Evolutionary conservation across 2,113 vertebrate genomes (phyloP).

Genomic region (Odobenus rosmarus): DNA sequence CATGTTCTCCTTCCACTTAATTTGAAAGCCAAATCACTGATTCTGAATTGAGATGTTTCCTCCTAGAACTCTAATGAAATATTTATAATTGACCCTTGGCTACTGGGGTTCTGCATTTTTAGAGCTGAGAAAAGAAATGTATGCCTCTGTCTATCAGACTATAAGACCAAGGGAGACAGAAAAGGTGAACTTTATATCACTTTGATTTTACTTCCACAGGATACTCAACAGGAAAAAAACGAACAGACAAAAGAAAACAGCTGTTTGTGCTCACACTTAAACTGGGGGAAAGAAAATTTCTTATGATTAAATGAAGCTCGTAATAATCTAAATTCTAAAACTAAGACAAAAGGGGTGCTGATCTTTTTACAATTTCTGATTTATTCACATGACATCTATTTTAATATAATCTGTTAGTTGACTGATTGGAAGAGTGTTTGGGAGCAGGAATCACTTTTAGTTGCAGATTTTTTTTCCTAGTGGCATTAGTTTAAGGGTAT

Average conservation of each 20-base stretch:
- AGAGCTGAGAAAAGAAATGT: slow-evolving; percentile 8
- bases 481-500: neutral
- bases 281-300: slow-evolving; percentile 62
- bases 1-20: neutral
- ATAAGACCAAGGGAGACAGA: neutral
- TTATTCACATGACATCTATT: slow-evolving; percentile 60
- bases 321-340: slow-evolving; percentile 70
- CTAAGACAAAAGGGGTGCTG: slow-evolving; percentile 51
- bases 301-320: slow-evolving; percentile 64
- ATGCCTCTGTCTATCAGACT: slow-evolving; percentile 19
- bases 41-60: neutral
- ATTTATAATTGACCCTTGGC: neutral
- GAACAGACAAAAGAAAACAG: slow-evolving; percentile 41
- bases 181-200: slow-evolving; percentile 5
- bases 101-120: slow-evolving; percentile 23
- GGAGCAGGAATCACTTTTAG: neutral
- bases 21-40: neutral
- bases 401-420: slow-evolving; percentile 47
- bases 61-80: slow-evolving; percentile 26
- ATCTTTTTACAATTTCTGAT: slow-evolving; percentile 57
- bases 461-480: neutral
- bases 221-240: neutral
- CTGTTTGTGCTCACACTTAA: slow-evolving; percentile 49
- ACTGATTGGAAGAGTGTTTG: neutral
- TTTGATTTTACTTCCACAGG: slow-evolving; percentile 41